Percentiles rank a stretch among this genome's conserved stretches.
Evolutionary conservation across 2,797 vertebrate genomes (phyloP).

Genomic region (Hippocampus kuda): DNA sequence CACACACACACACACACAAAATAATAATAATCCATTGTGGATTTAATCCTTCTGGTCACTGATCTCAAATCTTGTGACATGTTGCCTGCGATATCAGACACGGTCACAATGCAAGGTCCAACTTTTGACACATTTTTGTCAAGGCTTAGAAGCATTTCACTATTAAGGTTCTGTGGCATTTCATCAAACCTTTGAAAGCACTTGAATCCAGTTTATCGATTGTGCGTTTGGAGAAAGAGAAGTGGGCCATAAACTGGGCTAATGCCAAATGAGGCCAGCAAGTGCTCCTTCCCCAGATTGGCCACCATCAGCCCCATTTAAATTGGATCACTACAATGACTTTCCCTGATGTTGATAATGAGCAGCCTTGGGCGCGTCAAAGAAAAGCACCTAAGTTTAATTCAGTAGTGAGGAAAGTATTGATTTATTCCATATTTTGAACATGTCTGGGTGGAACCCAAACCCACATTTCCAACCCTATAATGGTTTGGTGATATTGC

Average conservation of each 20-base stretch:
- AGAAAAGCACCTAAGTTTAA: conserved; percentile 39
- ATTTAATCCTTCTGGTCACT: too few relatives aligned
- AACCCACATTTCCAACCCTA: not conserved
- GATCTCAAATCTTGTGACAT: too few relatives aligned
- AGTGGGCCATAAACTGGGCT: conserved; percentile 67
- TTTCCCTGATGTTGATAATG: conserved; percentile 53
- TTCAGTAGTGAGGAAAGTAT: not conserved
- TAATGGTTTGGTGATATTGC: not conserved
- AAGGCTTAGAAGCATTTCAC: not conserved
- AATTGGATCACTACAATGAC: conserved; percentile 57
- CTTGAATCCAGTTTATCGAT: conserved; percentile 14
- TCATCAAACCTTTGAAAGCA: not conserved
- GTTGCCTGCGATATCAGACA: too few relatives aligned
- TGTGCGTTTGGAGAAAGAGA: conserved; percentile 27
- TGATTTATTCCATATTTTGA: not conserved
- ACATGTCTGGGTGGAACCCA: not conserved
- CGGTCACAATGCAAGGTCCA: too few relatives aligned
- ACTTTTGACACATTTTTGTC: too few relatives aligned
- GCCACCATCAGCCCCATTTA: conserved; percentile 54
- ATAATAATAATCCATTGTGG: too few relatives aligned
- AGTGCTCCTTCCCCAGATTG: conserved; percentile 52
- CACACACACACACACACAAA: too few relatives aligned
- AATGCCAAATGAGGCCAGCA: conserved; percentile 57
- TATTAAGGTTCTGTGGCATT: too few relatives aligned
- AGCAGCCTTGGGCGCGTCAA: conserved; percentile 56